These are phyloP conservation scores for Drosophila neotestacea DNA, from an alignment of 2,888 invertebrate genomes.

Conservation along the genomic window DNA sequence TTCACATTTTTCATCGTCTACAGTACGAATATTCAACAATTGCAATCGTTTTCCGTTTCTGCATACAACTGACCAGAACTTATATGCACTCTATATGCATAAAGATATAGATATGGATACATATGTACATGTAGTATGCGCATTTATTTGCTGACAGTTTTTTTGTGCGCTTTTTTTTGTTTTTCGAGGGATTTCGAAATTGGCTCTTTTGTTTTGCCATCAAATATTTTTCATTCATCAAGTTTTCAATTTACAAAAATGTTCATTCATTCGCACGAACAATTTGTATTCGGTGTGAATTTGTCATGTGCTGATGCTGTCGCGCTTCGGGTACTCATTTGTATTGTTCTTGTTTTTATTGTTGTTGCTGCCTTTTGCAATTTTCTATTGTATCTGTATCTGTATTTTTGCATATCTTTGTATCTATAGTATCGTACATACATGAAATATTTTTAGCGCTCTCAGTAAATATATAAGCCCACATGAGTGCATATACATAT, in stretches of 20 bases:
- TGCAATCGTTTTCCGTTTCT: slow-evolving; percentile 30
- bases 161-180: slow-evolving; percentile 30
- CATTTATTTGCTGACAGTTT: slow-evolving; percentile 57
- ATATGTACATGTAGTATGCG: slow-evolving; percentile 30
- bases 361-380: slow-evolving; percentile 18
- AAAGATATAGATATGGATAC: neutral
- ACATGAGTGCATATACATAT: slow-evolving; percentile 14
- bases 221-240: slow-evolving; percentile 83
- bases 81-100: neutral
- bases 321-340: slow-evolving; percentile 38
- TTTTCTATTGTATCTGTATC: slow-evolving; percentile 23
- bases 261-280: slow-evolving; percentile 79
- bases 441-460: slow-evolving; percentile 12
- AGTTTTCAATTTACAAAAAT: slow-evolving; percentile 82
- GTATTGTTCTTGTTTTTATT: slow-evolving; percentile 40
- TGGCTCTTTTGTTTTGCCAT: slow-evolving; percentile 80
- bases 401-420: slow-evolving; percentile 22
- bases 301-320: slow-evolving; percentile 71
- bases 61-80: slow-evolving; percentile 18
- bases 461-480: slow-evolving; percentile 13
- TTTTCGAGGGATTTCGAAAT: slow-evolving; percentile 36
- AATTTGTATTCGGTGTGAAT: slow-evolving; percentile 82
- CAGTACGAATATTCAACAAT: slow-evolving; percentile 26
- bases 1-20: slow-evolving; percentile 14
- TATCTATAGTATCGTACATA: slow-evolving; percentile 7